These are phyloP conservation scores for Rattus norvegicus DNA, from an alignment of 2,113 vertebrate species.

Conservation along the genomic window DNA sequence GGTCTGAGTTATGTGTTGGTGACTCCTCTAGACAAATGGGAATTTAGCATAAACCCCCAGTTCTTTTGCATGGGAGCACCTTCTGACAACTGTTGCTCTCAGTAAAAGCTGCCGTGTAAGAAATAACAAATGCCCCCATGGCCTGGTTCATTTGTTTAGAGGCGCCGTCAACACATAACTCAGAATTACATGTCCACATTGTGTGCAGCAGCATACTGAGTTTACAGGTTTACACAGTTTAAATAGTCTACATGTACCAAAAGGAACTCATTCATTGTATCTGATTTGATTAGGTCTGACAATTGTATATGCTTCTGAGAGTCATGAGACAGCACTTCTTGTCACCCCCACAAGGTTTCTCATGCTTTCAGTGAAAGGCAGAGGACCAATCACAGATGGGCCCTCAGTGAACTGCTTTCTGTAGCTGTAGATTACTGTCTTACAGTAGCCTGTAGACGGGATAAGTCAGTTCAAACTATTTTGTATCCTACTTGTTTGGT, in stretches of 20 bases:
- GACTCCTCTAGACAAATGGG: background rate
- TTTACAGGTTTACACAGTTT: background rate
- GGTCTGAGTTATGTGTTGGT: background rate
- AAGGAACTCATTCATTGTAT: background rate
- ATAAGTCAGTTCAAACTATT: background rate
- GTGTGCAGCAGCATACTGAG: background rate
- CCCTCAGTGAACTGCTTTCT: background rate
- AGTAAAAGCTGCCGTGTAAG: background rate
- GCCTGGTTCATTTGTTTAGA: too few relatives aligned
- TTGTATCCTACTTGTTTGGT: conserved; percentile 23
- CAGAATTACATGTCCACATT: too few relatives aligned
- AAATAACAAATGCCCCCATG: background rate
- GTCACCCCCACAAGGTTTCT: background rate
- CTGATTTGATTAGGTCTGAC: background rate
- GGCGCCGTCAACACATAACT: too few relatives aligned
- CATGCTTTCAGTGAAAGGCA: background rate
- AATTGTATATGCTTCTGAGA: background rate
- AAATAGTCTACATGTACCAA: conserved; percentile 41
- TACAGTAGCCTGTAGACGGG: background rate
- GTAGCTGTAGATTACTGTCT: background rate
- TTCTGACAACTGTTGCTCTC: background rate
- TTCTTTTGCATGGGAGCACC: background rate
- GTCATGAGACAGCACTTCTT: background rate
- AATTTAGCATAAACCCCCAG: background rate
- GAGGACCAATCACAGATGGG: background rate